Evolutionary conservation across 1,140 invertebrate species (phyloP), one percentile per base, ranked within the genome.

Genomic region (Chymomyza costata): DNA sequence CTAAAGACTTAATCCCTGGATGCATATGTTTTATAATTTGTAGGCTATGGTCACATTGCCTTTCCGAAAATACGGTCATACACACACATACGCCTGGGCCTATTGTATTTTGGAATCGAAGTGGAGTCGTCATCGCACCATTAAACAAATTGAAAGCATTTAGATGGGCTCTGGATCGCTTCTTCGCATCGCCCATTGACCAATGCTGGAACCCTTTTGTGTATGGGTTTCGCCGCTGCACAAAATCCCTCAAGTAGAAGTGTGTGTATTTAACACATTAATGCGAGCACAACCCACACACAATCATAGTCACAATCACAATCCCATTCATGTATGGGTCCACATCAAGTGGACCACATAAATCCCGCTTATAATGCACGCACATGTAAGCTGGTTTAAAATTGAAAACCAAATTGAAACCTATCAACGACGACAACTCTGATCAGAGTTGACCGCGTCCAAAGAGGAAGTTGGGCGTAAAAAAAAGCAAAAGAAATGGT

Each of bases 111-210:
- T n/a, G n/a, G n/a, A n/a, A n/a, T n/a, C n/a, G n/a, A n/a, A n/a
- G n/a, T n/a, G n/a, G n/a, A n/a, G n/a, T n/a, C n/a, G 32, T 56
- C 40, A 48, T 39, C 53, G 59, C 59, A 80, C 71, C 71, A 78
- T 78, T 78, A 80, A 80, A 49, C 73, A 78, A 78, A 78, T 78
- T 78, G 73, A 78, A 78, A 80, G 64, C 71, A 58, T 78, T 76
- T 76, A 76, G 66, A 47, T 50, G 71, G 71, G 71, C 65, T 60
- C 52, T 57, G 14, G 46, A 40, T 18, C 38, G 38, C 39, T 41
- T 67, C 71, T 71, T 67, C 71, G 78, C 8, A 5, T 76, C 71
- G 78, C 71, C 71, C 59, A 25, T 49, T 30, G 37, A 38, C 21
- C 21, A 31, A n/a, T n/a, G 14, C 40, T 17, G 37, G 17, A 57